Evolutionary conservation across 2,888 invertebrate species (phyloP), one percentile per base, ranked within the genome.

Genomic region (Poecilus cupreus): DNA sequence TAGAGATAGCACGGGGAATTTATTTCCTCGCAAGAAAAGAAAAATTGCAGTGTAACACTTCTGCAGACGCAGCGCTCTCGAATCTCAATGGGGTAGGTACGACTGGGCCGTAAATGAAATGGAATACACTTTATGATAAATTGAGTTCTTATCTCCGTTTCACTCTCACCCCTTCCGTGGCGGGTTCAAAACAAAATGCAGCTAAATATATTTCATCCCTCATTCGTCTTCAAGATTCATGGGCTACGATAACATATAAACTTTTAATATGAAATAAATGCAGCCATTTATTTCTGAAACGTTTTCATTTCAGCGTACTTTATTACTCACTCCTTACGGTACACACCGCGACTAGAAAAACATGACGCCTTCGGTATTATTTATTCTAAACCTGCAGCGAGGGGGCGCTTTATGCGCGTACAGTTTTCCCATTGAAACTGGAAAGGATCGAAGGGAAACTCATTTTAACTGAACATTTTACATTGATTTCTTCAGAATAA

Each of bases 221-320:
- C 75, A 81, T 81, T 81, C 81, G 75, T 81, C 81, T 74, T 74
- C 24, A 64, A 81, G 81, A 81, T 81, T 81, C 81, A 81, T 74
- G 60, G 82, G 76, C 70, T 78, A 68, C 82, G 82, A 80, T 82
- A 83, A 82, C 83, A 82, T 82, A 81, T 84, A 83, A 83, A 82
- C 82, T 83, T 83, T 83, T 72, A 82, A 84, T 83, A 83, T 82
- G 82, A 83, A 83, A 84, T 83, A 83, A 84, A 83, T 83, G 83
- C 82, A 49, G 82, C 83, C 81, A 83, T 83, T 83, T 83, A 84
- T 83, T 74, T 83, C 83, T 76, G 81, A 76, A 82, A 81, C 83
- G 82, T 84, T 84, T 83, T 83, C 83, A 80, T 84, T 84, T 84
- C 82, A 82, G 78, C 82, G 83, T 82, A 43, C 81, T 82, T 82